Conservation (phyloP, 2,797 vertebrate species). For the Halcyon chelicuti region DNA sequence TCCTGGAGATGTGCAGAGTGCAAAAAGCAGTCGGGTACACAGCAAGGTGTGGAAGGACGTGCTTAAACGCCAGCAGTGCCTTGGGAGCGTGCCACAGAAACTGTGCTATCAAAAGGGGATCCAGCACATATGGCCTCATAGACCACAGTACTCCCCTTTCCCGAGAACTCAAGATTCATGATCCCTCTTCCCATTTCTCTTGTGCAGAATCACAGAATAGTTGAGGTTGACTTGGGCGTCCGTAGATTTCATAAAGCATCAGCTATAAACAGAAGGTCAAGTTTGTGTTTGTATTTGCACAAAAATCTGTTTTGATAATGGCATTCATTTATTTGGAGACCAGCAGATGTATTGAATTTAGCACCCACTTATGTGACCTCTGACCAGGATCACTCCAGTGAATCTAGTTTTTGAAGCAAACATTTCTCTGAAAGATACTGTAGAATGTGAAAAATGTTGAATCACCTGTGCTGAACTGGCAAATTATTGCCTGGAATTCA, state of each 20-base stretch:
- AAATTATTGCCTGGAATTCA: background rate
- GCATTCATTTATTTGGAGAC: background rate
- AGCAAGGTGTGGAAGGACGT: background rate
- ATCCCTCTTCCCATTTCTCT: background rate
- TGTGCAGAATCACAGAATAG: background rate
- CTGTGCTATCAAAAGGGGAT: background rate
- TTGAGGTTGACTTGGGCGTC: background rate
- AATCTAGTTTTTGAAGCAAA: background rate
- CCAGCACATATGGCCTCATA: background rate
- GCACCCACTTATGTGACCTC: background rate
- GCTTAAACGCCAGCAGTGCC: background rate
- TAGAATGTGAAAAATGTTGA: background rate
- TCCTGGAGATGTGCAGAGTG: background rate
- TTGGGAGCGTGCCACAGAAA: fast-evolving
- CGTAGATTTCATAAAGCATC: background rate
- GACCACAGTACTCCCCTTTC: background rate
- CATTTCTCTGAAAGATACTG: background rate
- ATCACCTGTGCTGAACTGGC: background rate
- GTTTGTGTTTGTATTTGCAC: background rate
- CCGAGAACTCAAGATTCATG: background rate
- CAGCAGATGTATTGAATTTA: background rate
- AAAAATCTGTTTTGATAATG: background rate
- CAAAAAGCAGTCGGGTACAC: background rate
- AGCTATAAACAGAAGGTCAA: background rate
- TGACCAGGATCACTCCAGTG: background rate